These are phyloP conservation scores for Pyrocoelia pectoralis DNA, from an alignment of 2,888 invertebrate genomes.

Conservation along the genomic window DNA sequence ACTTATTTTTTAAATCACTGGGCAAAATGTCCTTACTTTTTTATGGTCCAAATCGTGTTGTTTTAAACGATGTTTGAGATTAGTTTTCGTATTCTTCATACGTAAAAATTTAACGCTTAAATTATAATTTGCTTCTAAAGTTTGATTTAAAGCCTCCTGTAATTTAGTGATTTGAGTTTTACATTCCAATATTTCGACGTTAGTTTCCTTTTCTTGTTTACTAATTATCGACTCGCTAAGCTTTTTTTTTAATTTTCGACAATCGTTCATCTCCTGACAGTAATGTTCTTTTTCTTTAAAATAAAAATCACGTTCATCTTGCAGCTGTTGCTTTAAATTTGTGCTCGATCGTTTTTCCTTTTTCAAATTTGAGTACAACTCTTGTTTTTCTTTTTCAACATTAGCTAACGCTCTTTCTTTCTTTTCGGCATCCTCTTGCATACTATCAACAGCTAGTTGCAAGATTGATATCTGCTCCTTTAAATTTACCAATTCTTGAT, in stretches of 20 bases:
- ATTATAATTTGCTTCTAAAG: constrained; percentile 59
- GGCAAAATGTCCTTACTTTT: constrained; percentile 40
- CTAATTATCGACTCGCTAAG: constrained; percentile 46
- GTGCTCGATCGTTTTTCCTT: constrained; percentile 60
- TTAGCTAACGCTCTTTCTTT: constrained; percentile 62
- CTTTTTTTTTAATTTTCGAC: constrained; percentile 51
- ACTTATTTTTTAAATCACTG: no score
- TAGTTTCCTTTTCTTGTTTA: constrained; percentile 45
- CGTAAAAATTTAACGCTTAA: constrained; percentile 58
- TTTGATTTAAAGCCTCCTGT: constrained; percentile 54
- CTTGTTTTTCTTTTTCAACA: constrained; percentile 63
- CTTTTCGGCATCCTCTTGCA: constrained; percentile 60
- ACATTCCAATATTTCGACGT: constrained; percentile 50
- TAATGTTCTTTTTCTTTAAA: constrained; percentile 65
- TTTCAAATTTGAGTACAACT: constrained; percentile 61
- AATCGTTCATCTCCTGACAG: constrained; percentile 61
- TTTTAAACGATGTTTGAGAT: constrained; percentile 51
- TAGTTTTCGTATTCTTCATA: constrained; percentile 58
- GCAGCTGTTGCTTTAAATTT: constrained; percentile 63
- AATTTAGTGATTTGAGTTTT: constrained; percentile 55
- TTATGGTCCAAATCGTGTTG: constrained; percentile 51
- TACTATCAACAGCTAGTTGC: constrained; percentile 58
- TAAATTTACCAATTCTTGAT: constrained; percentile 51
- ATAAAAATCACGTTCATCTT: constrained; percentile 65
- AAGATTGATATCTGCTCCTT: constrained; percentile 59